These are phyloP conservation scores for Elaphurus davidianus DNA, from an alignment of 2,113 vertebrate genomes.

Conservation along the genomic window DNA sequence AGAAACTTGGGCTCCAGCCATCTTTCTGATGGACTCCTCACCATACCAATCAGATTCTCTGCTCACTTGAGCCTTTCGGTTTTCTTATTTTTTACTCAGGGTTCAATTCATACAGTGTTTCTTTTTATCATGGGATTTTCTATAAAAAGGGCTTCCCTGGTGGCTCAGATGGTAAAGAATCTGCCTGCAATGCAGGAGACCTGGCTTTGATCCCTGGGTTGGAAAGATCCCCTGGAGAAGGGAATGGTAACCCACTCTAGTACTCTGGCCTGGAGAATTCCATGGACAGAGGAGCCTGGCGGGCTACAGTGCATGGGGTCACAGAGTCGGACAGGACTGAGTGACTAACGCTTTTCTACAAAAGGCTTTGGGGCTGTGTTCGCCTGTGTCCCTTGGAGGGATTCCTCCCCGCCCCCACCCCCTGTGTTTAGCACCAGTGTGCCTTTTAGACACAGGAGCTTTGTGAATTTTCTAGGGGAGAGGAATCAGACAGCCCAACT, in stretches of 20 bases:
- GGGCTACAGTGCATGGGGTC: not conserved
- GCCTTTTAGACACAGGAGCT: not conserved
- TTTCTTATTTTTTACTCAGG: not conserved
- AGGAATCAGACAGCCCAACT: not conserved
- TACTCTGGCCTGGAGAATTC: not conserved
- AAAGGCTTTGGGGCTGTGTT: not conserved
- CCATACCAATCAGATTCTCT: accelerated
- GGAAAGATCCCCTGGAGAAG: not conserved
- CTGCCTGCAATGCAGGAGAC: not conserved
- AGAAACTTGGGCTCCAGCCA: not conserved
- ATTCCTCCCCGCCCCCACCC: accelerated
- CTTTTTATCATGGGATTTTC: not conserved
- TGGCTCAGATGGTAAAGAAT: not conserved
- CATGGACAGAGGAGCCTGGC: not conserved
- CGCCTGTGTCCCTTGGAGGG: not conserved
- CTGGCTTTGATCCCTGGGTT: not conserved
- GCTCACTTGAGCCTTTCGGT: accelerated
- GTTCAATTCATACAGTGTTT: not conserved
- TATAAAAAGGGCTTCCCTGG: not conserved
- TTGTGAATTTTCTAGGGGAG: not conserved
- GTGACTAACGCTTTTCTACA: not conserved
- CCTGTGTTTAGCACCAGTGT: not conserved
- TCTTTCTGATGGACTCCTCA: not conserved
- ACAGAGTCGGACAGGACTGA: not conserved
- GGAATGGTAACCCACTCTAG: not conserved